These are phyloP conservation scores for Panthera tigris DNA, from an alignment of 2,113 vertebrate species.

Conservation along the genomic window DNA sequence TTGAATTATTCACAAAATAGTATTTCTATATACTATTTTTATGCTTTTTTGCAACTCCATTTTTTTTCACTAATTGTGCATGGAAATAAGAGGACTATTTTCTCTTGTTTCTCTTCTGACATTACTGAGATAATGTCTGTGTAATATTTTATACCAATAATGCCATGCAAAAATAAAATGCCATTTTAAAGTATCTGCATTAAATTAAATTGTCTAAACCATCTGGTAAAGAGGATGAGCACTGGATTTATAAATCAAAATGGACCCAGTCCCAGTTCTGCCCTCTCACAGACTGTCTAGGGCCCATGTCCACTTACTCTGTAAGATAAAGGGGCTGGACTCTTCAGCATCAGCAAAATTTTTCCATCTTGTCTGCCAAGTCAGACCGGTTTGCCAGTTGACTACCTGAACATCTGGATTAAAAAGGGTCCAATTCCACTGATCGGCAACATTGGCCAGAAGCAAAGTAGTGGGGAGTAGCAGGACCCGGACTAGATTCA, in stretches of 20 bases:
- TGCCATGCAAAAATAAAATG: background rate
- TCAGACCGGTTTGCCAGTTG: background rate
- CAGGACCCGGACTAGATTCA: background rate
- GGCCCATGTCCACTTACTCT: background rate
- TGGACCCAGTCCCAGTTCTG: background rate
- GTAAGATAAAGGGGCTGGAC: background rate
- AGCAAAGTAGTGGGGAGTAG: background rate
- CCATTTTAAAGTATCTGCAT: background rate
- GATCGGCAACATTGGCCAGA: background rate
- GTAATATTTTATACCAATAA: background rate
- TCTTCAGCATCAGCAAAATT: background rate
- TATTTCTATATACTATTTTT: background rate
- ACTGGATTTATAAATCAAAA: background rate
- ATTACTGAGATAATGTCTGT: background rate
- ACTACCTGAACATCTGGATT: background rate
- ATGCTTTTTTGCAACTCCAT: background rate
- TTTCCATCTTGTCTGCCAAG: background rate
- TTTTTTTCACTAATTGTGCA: background rate
- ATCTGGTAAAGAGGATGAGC: background rate
- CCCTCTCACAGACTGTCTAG: background rate
- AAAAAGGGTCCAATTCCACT: background rate
- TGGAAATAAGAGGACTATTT: conserved; percentile 2
- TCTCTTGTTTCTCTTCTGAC: background rate
- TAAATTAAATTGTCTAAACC: background rate
- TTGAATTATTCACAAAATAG: conserved; percentile 3